A percentile compares a stretch with the other conserved stretches of the same genome.
phyloP scores from a whole-genome alignment of 2,888 invertebrate species.

The Drosophila gaucha region DNA sequence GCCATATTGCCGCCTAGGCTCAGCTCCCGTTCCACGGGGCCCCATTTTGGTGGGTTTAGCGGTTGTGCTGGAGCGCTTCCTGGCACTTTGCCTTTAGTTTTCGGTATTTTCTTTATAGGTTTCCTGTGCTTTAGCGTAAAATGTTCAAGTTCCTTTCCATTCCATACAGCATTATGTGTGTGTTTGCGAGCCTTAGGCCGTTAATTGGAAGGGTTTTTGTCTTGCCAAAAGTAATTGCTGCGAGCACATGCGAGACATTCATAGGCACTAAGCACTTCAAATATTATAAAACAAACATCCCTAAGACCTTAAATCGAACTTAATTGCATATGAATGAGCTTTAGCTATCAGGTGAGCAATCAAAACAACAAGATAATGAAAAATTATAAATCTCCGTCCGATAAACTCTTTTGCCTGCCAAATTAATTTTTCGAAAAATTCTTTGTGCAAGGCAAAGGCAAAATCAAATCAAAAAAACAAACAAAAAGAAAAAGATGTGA shows the following conservation, averaged over 20 bases:
- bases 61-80: not conserved
- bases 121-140: conserved; percentile 46
- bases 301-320: conserved; percentile 6
- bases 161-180: conserved; percentile 32
- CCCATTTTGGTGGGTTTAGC: conserved; percentile 13
- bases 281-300: conserved; percentile 26
- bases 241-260: conserved; percentile 29
- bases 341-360: not conserved
- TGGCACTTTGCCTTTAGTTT: conserved; percentile 65
- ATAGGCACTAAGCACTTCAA: conserved; percentile 40
- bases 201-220: conserved; percentile 56
- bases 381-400: no score
- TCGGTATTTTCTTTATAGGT: conserved; percentile 72
- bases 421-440: not conserved
- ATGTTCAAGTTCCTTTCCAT: conserved; percentile 29
- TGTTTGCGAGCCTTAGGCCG: conserved; percentile 13
- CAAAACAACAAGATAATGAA: not conserved
- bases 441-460: not conserved
- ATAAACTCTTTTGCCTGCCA: not conserved
- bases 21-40: conserved; percentile 37
- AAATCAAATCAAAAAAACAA: not conserved
- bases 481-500: not conserved
- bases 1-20: conserved; percentile 56
- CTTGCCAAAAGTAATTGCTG: conserved; percentile 42
- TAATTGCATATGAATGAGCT: conserved; percentile 1